Conservation (phyloP, 1,140 invertebrate genomes). For the Pseudachorutes palmiensis region DNA sequence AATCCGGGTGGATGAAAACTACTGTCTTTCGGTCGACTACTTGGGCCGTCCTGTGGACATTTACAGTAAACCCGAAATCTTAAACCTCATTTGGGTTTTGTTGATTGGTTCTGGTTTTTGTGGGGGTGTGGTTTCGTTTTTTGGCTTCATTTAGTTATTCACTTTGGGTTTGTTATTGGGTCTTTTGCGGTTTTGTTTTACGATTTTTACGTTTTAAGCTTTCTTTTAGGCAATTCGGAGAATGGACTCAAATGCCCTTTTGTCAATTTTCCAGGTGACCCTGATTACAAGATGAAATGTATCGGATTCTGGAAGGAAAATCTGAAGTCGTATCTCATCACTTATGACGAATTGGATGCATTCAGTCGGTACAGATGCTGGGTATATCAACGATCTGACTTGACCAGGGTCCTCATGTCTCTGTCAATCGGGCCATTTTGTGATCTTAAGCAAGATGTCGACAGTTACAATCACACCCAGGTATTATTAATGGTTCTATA, state of each 20-base stretch:
- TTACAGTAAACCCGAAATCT: slow-evolving; percentile 63
- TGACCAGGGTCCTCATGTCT: slow-evolving; percentile 82
- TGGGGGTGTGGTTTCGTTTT: not conserved
- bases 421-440: slow-evolving; percentile 85
- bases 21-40: slow-evolving; percentile 92
- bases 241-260: not conserved
- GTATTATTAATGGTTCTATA: too few relatives aligned
- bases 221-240: not conserved
- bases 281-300: slow-evolving; percentile 94
- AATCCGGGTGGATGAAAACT: slow-evolving; percentile 85
- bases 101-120: not conserved
- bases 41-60: slow-evolving; percentile 85
- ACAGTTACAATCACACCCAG: slow-evolving; percentile 74
- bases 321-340: slow-evolving; percentile 91
- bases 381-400: slow-evolving; percentile 92
- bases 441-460: slow-evolving; percentile 79
- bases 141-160: not conserved
- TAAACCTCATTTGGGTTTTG: not conserved
- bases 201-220: too few relatives aligned
- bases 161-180: not conserved
- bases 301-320: slow-evolving; percentile 98
- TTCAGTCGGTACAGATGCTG: slow-evolving; percentile 93
- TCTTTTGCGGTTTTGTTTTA: too few relatives aligned
- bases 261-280: slow-evolving; percentile 57
- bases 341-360: slow-evolving; percentile 91